Conservation (phyloP, 2,888 invertebrate genomes). For the Drosophila falleni region DNA sequence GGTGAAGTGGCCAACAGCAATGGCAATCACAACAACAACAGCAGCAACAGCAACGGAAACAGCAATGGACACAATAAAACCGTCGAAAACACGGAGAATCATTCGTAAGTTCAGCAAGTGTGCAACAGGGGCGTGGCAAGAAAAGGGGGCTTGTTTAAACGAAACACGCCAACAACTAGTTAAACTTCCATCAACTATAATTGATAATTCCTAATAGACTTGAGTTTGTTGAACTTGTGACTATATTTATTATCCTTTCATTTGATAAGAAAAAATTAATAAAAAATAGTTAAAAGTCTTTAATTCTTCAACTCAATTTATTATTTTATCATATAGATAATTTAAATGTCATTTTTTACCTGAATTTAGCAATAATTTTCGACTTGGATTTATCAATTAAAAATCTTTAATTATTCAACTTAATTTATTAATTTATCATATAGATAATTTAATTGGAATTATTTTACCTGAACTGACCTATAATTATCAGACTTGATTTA, state of each 20-base stretch:
- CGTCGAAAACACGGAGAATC: constrained; percentile 54
- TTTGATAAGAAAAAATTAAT: neutral
- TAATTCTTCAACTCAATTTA: too few relatives aligned
- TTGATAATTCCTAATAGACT: constrained; percentile 7
- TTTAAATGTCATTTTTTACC: too few relatives aligned
- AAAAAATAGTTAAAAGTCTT: neutral
- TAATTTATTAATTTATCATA: too few relatives aligned
- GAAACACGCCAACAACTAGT: constrained; percentile 53
- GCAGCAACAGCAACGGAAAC: constrained; percentile 15
- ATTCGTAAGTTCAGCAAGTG: constrained; percentile 55
- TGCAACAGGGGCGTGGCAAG: neutral
- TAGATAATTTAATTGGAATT: too few relatives aligned
- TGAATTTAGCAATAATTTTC: too few relatives aligned
- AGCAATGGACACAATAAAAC: constrained; percentile 31
- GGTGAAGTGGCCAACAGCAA: constrained; percentile 63
- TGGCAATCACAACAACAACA: constrained; percentile 34
- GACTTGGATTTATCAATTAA: neutral
- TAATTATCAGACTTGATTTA: too few relatives aligned
- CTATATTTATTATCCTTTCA: constrained; percentile 10
- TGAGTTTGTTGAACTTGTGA: constrained; percentile 10
- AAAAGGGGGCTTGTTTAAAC: neutral
- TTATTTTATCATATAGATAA: too few relatives aligned
- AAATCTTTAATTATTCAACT: too few relatives aligned
- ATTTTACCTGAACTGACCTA: too few relatives aligned
- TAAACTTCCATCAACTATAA: constrained; percentile 35